Evolutionary conservation across 2,888 invertebrate species (phyloP).

Genomic region (Sphaerophoria rueppellii): DNA sequence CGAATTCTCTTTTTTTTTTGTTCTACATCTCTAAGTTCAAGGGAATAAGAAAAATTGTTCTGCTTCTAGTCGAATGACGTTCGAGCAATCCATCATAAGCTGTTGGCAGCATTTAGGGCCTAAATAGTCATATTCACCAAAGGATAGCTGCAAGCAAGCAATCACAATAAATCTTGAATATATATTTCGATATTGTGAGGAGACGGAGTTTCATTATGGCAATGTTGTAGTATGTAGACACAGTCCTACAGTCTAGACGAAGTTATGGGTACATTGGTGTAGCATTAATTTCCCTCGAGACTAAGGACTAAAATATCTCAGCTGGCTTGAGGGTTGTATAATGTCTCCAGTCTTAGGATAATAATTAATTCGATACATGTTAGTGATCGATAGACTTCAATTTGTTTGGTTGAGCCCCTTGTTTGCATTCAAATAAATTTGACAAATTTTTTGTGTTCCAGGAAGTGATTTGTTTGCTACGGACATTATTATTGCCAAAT

Average conservation of each 20-base stretch:
- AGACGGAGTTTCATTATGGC: neutral
- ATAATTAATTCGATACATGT: slow-evolving; percentile 60
- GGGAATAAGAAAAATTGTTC: slow-evolving; percentile 56
- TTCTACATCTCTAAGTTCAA: neutral
- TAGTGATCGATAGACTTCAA: slow-evolving; percentile 60
- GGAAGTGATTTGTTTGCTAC: neutral
- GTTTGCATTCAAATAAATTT: slow-evolving; percentile 34
- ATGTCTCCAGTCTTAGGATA: neutral
- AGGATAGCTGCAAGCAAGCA: slow-evolving; percentile 41
- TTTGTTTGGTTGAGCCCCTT: slow-evolving; percentile 48
- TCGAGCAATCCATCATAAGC: slow-evolving; percentile 62
- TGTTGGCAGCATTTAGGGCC: slow-evolving; percentile 59
- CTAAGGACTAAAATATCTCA: slow-evolving; percentile 9
- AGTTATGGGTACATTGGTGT: neutral
- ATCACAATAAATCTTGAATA: slow-evolving; percentile 44
- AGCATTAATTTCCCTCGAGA: slow-evolving; percentile 63
- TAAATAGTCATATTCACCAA: slow-evolving; percentile 48
- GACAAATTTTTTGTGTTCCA: neutral
- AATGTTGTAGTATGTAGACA: neutral
- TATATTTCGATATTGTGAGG: slow-evolving; percentile 24
- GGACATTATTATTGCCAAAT: too few species aligned
- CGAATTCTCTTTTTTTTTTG: slow-evolving; percentile 26
- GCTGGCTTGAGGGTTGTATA: neutral
- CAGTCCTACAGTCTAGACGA: slow-evolving; percentile 32
- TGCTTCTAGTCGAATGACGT: slow-evolving; percentile 12